Evolutionary conservation across 2,113 vertebrate genomes (phyloP).

Genomic region (Lepus americanus): DNA sequence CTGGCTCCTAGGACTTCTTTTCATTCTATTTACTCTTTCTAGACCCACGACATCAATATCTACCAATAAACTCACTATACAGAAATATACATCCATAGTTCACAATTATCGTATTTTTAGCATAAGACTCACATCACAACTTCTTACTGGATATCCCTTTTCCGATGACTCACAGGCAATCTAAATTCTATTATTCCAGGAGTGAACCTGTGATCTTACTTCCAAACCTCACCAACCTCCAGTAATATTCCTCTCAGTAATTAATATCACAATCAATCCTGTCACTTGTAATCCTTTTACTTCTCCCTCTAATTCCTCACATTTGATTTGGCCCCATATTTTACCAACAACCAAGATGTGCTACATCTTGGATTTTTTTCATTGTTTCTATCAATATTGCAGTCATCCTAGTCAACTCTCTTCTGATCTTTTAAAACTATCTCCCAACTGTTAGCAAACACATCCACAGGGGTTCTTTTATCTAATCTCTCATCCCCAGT

Average conservation of each 20-base stretch:
- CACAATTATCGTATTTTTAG: not conserved
- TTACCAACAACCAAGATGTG: not conserved
- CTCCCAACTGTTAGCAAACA: not conserved
- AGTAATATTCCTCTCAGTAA: not conserved
- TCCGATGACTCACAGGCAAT: not conserved
- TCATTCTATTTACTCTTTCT: no score
- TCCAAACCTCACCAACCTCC: not conserved
- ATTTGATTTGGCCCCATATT: not conserved
- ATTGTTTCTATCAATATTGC: not conserved
- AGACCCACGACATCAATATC: no score
- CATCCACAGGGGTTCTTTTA: not conserved
- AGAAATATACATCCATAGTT: no score
- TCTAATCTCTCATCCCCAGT: not conserved
- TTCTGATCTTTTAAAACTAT: not conserved
- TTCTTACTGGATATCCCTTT: not conserved
- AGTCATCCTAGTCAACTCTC: not conserved
- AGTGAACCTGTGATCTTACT: not conserved
- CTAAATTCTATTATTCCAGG: not conserved
- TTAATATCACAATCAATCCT: not conserved
- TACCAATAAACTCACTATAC: no score
- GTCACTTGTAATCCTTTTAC: not conserved
- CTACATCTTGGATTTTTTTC: not conserved
- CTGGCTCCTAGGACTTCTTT: no score
- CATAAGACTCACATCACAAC: not conserved
- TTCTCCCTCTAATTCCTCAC: not conserved